Conservation (phyloP, 2,888 invertebrate species). For the Xestia c-nigrum region DNA sequence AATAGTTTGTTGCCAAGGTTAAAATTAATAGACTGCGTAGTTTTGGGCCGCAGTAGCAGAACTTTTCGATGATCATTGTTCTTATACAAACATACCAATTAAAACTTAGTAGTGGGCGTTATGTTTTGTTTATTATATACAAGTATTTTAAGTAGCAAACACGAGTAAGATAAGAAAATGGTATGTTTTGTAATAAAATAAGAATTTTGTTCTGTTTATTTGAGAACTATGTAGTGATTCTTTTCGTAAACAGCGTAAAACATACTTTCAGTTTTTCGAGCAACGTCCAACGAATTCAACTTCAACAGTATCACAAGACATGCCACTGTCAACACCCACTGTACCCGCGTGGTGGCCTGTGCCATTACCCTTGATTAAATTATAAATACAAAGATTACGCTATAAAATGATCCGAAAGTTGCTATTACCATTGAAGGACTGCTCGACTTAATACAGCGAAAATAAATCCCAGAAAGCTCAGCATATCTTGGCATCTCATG, state of each 20-base stretch:
- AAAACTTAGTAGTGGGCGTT: constrained; percentile 32
- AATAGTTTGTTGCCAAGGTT: constrained; percentile 37
- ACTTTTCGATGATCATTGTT: constrained; percentile 27
- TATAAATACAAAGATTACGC: not conserved
- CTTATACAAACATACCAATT: constrained; percentile 34
- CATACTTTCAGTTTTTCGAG: not conserved
- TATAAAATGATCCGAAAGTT: not conserved
- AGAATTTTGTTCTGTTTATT: not conserved
- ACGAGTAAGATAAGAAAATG: constrained; percentile 4
- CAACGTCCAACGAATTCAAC: not conserved
- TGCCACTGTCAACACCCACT: not conserved
- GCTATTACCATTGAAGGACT: not conserved
- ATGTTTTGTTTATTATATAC: not conserved
- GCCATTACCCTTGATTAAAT: not conserved
- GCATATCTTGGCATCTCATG: not conserved
- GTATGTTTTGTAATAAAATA: constrained; percentile 15
- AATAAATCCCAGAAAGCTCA: not conserved
- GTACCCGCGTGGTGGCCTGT: not conserved
- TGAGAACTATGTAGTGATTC: not conserved
- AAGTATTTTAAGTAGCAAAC: not conserved
- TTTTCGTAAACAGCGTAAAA: not conserved
- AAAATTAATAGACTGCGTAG: constrained; percentile 15
- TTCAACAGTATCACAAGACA: not conserved
- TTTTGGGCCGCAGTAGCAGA: constrained; percentile 24
- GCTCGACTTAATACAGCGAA: no score